Evolutionary conservation across 1,140 invertebrate species (phyloP), one percentile per base, ranked within the genome.

Genomic region (Platyscapa corneri): DNA sequence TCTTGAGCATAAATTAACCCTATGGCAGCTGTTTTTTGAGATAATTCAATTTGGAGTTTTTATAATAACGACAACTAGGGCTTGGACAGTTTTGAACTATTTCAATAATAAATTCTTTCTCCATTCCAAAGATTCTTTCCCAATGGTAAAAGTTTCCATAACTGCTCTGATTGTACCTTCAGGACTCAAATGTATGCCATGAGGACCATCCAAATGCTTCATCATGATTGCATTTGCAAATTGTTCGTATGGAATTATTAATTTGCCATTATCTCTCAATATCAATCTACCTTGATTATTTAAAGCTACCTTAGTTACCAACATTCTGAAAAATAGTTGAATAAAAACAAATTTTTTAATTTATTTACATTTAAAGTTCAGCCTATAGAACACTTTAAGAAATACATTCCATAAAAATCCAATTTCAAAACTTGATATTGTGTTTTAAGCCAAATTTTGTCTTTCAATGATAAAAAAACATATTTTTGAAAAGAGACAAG

Each of bases 161-260:
- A 97, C 96, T 70, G 96, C 96, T 90, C 96, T 93, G 20, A 97
- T 95, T 8, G 97, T 97, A 53, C 95, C 96, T 91, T 97, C 97
- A 70, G 97, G 92, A 56, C 96, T 96, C 46, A 97, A 93, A 94
- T 97, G 97, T 72, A 97, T 92, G 18, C 96, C 97, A 92, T 97
- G 96, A 1, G 96, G 96, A 0, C 96, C 96, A 90, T 97, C 97
- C 96, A 97, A 97, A 89, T 97, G 97, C 90, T 97, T 97, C 84
- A 97, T 91, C 96, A 97, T 97, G 0, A 97, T 96, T 67, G 97
- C 97, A 94, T 97, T 97, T 14, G 96, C 97, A 94, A 97, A 97
- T 92, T 97, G 97, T 92, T 97, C 97, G 92, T 96, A 97, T 8
- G 97, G 97, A 84, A 97, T 92, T 86, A 97, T 97, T 88, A 97